Evolutionary conservation across 2,888 invertebrate species (phyloP), one percentile per base, ranked within the genome.

Genomic region (Eupithecia inturbata): DNA sequence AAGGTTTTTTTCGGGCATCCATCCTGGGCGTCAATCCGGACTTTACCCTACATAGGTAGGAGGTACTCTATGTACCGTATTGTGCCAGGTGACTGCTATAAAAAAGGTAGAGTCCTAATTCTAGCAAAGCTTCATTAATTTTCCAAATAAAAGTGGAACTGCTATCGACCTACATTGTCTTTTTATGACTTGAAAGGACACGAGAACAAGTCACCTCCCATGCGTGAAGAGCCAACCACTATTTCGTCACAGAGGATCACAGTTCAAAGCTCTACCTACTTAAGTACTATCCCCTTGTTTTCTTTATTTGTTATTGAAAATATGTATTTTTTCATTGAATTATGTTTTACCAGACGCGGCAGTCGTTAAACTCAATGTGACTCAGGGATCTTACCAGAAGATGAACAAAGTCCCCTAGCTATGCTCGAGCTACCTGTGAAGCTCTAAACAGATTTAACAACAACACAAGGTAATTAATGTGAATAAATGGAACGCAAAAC

Each of bases 201-300:
- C n/a, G 0, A 53, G n/a, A 10, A 3, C 2, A 10, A 10, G 49
- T 49, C 49, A 49, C 49, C n/a, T n/a, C 6, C 3, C n/a, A n/a
- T 49, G 49, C 10, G n/a, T 10, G 10, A 2, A 49, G 49, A n/a
- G n/a, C 49, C n/a, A 49, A 49, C 2, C n/a, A n/a, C 49, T 7
- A 53, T 53, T 9, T 22, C 7, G 10, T 22, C 49, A 53, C 49
- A n/a, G n/a, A n/a, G 49, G 49, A 22, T 22, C n/a, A 22, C 10
- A 53, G 49, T 53, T 53, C 22, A 22, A 22, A 53, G 49, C 22
- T 53, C 49, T 53, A 53, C 49, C 49, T 53, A 53, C 49, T 53
- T 53, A 22, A 53, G 10, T 53, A 53, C 49, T 22, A 53, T 22
- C 49, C 22, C 9, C 49, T 49, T 22, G 3, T n/a, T 22, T n/a